phyloP scores from a whole-genome alignment of 2,888 invertebrate genomes.

The Drosophila setosimentum region DNA sequence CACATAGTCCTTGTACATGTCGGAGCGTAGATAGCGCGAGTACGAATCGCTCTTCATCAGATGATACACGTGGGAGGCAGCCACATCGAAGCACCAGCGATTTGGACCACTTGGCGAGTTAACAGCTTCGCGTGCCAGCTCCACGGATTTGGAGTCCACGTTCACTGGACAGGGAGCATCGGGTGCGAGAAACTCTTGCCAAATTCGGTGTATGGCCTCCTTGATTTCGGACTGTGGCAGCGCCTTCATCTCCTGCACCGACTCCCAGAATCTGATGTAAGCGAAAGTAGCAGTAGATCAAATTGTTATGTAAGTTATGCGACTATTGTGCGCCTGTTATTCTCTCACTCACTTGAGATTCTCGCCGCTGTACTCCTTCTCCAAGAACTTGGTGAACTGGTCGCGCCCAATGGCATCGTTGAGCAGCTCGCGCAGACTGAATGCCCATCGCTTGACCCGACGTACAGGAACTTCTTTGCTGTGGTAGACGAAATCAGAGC shows the following conservation, averaged over 20 bases:
- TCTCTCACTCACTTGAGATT: conserved; percentile 93
- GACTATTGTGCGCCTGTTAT: neutral
- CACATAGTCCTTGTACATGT: conserved; percentile 99
- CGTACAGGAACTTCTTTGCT: conserved; percentile 97
- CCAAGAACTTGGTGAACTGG: conserved; percentile 97
- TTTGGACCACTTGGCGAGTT: conserved; percentile 89
- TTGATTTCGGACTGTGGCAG: conserved; percentile 94
- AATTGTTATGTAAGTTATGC: no score
- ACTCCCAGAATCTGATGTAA: conserved; percentile 94
- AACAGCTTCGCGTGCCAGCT: conserved; percentile 92
- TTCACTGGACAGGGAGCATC: conserved; percentile 99
- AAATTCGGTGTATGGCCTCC: conserved; percentile 93
- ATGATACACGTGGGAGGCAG: conserved; percentile 99
- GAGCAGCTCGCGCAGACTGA: conserved; percentile 96
- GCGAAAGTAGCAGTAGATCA: no score
- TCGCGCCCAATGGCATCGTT: conserved; percentile 98
- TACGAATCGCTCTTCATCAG: conserved; percentile 99
- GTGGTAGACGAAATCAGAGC: conserved; percentile 31
- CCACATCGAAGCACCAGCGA: conserved; percentile 98
- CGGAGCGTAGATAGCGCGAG: conserved; percentile 98
- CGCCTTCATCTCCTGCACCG: conserved; percentile 96
- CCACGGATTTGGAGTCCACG: conserved; percentile 96
- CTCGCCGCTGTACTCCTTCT: conserved; percentile 99
- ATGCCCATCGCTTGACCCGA: conserved; percentile 98
- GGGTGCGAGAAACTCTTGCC: conserved; percentile 96